phyloP scores from a whole-genome alignment of 2,113 vertebrate genomes.

The Meles meles region DNA sequence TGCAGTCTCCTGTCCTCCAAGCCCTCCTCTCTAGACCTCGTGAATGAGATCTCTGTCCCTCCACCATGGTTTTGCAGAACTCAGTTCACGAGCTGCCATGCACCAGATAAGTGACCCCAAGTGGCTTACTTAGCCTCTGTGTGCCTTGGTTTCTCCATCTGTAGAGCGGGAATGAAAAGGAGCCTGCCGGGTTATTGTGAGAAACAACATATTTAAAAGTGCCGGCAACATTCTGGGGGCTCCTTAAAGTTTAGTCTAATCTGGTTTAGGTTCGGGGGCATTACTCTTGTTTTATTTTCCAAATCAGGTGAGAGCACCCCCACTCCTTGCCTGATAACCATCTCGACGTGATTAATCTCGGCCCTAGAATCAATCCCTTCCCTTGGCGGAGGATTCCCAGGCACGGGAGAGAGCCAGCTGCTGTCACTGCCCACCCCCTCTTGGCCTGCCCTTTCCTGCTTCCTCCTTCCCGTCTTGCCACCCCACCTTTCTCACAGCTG shows the following conservation, averaged over 20 bases:
- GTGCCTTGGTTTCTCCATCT: not conserved
- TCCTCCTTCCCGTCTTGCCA: not conserved
- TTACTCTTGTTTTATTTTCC: not conserved
- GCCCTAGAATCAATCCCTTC: not conserved
- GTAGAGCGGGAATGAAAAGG: not conserved
- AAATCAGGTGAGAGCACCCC: not conserved
- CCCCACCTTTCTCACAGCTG: conserved; percentile 53
- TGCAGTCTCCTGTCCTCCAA: not conserved
- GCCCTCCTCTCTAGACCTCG: not conserved
- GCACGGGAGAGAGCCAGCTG: not conserved
- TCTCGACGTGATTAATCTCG: not conserved
- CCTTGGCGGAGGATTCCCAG: not conserved
- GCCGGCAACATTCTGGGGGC: not conserved
- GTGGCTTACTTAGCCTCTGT: not conserved
- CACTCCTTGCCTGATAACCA: not conserved
- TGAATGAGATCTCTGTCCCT: not conserved
- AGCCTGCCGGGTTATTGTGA: not conserved
- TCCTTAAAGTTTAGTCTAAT: not conserved
- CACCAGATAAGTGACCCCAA: not conserved
- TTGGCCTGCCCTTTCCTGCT: not conserved
- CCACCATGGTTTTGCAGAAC: not conserved
- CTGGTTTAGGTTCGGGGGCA: not conserved
- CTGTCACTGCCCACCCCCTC: not conserved
- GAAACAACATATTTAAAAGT: not conserved
- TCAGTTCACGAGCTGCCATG: rapidly evolving